Conservation (phyloP, 2,888 invertebrate genomes). For the Sympetrum striolatum region DNA sequence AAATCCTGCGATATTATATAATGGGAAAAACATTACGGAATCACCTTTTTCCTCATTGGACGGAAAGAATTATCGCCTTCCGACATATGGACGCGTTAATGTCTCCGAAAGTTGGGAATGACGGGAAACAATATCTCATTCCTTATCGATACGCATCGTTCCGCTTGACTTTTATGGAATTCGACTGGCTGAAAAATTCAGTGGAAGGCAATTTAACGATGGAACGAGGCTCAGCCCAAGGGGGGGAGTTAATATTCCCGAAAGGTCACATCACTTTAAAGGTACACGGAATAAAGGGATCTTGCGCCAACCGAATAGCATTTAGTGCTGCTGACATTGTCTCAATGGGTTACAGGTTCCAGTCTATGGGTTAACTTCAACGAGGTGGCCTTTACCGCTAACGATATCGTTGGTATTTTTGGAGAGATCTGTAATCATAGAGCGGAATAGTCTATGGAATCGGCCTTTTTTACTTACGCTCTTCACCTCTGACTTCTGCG, state of each 20-base stretch:
- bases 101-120: not conserved
- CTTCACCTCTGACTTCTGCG: no score
- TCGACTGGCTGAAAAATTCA: not conserved
- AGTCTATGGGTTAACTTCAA: no score
- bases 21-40: no score
- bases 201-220: not conserved
- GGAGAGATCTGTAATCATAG: no score
- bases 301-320: not conserved
- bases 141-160: not conserved
- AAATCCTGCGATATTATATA: no score
- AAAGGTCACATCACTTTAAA: not conserved
- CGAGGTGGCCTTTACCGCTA: no score
- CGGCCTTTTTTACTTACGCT: no score
- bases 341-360: no score
- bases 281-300: not conserved
- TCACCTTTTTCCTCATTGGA: no score
- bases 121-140: not conserved
- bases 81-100: not conserved
- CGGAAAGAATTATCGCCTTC: not conserved
- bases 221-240: not conserved
- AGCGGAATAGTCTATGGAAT: no score
- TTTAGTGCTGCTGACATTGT: not conserved
- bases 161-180: not conserved
- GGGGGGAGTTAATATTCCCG: not conserved
- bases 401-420: no score